Base-by-base conservation (phyloP, 2,797 vertebrate genomes). In the Sternarchorhynchus goeldii region DNA sequence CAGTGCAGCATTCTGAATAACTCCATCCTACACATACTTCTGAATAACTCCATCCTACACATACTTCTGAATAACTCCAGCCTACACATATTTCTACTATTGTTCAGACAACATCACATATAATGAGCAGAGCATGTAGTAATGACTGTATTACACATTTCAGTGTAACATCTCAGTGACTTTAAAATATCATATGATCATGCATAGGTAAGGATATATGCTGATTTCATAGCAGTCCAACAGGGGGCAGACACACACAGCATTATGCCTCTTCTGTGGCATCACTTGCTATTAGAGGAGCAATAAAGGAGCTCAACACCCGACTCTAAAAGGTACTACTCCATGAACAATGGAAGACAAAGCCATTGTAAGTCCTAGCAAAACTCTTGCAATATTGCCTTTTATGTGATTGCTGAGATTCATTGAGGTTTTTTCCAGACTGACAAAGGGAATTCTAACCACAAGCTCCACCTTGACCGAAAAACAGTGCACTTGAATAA, bases 171-270 rank as follows among this genome's bases (percentile, higher is more conserved):
- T 36, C 36, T 64, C 6, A n/a, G 16, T 6, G 6, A 36, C 32
- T 17, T 3, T 6, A 20, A 7, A 64, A n/a, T 34, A 64, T 31
- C 6, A 36, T 39, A n/a, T 65, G 41, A 67, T 67, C 45, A 32
- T 57, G 4, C 31, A 70, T 50, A 14, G n/a, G 59, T 74, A 32
- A 77, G 18, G 3, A 74, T 56, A 32, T 29, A 21, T 55, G 29
- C 50, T 91, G 90, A 79, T 93, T 93, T 91, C 89, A 31, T 77
- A 56, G 20, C 73, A 90, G 86, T 80, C 93, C 93, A 94, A 93
- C 87, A 94, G 93, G 92, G 93, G 93, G 93, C 93, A 94, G 91
- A 89, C 90, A 92, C 83, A 92, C 90, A 91, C 92, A 86, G 70
- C 75, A 18, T 72, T 81, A 81, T 78, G 67, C 80, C 89, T 86